Percentiles rank a stretch among this genome's conserved stretches.
Evolutionary conservation across 2,888 invertebrate species (phyloP).

Genomic region (Plebejus argus): DNA sequence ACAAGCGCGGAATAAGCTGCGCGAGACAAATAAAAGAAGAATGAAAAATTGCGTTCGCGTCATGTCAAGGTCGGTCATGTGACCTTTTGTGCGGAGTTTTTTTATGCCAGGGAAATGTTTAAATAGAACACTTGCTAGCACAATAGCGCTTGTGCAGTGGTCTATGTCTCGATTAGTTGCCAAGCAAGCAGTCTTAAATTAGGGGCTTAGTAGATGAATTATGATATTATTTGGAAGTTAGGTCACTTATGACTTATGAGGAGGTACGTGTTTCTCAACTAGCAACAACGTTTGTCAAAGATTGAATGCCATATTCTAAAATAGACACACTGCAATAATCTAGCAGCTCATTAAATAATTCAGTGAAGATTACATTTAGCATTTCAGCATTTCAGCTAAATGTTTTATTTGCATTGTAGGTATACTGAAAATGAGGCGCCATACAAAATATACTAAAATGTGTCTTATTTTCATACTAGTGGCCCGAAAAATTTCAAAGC

Average conservation of each 20-base stretch:
- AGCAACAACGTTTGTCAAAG: neutral
- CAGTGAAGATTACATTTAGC: neutral
- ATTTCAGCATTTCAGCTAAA: neutral
- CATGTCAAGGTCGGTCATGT: constrained; percentile 29
- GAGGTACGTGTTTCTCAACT: neutral
- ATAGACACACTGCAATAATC: neutral
- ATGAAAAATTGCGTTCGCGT: constrained; percentile 31
- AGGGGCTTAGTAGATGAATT: neutral
- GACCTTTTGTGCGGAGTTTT: constrained; percentile 24
- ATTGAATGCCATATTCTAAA: neutral
- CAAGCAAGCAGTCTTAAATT: constrained; percentile 6
- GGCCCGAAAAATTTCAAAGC: constrained; percentile 14
- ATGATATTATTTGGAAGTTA: neutral
- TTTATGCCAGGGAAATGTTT: constrained; percentile 20
- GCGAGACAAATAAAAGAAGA: constrained; percentile 22
- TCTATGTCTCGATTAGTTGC: neutral
- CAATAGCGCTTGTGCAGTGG: neutral
- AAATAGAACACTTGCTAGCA: constrained; percentile 16
- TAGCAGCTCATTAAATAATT: neutral
- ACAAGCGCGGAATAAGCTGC: constrained; percentile 26
- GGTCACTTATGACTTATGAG: neutral
- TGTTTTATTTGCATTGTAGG: constrained; percentile 6
- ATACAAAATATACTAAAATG: neutral
- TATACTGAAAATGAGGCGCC: neutral
- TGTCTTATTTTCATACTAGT: constrained; percentile 19